phyloP scores from a whole-genome alignment of 37 sponge, comb jelly and placozoan species.

The Beroe ovata region DNA sequence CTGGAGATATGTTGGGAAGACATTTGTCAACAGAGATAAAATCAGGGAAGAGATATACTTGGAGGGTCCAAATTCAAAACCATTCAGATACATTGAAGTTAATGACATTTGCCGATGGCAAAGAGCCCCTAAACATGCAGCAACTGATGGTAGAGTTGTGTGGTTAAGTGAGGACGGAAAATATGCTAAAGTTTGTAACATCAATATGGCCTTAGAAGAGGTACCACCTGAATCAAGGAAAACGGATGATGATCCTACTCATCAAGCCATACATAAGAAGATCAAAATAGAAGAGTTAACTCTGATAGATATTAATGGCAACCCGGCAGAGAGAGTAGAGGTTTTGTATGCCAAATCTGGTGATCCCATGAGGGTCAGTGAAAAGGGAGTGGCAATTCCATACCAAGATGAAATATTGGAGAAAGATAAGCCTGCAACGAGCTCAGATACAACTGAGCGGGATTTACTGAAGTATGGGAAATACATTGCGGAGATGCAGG shows the following conservation, averaged over 20 bases:
- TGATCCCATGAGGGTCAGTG: slow-evolving; percentile 53
- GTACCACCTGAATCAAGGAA: not conserved
- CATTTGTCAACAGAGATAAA: slow-evolving; percentile 37
- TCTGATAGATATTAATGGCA: slow-evolving; percentile 52
- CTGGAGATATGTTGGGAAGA: slow-evolving; percentile 61
- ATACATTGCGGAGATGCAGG: slow-evolving; percentile 49
- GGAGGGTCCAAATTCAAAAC: slow-evolving; percentile 64
- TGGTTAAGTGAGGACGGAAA: slow-evolving; percentile 30
- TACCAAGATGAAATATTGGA: slow-evolving; percentile 18
- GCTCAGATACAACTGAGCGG: not conserved
- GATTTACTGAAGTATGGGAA: slow-evolving; percentile 22
- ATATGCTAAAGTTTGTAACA: slow-evolving; percentile 28
- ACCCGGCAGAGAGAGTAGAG: slow-evolving; percentile 40
- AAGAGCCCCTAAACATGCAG: slow-evolving; percentile 20
- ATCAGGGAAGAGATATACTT: not conserved
- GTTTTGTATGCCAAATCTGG: slow-evolving; percentile 32
- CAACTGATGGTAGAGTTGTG: slow-evolving; percentile 42
- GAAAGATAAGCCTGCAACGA: not conserved
- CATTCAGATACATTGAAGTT: slow-evolving; percentile 40
- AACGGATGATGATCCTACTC: not conserved
- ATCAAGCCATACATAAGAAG: slow-evolving; percentile 14
- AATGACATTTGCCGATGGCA: slow-evolving; percentile 48
- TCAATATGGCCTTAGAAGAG: not conserved
- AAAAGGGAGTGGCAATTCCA: slow-evolving; percentile 25
- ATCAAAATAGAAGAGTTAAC: slow-evolving; percentile 10